A percentile compares a stretch with the other conserved stretches of the same genome.
Conservation (phyloP, 2,797 vertebrate genomes). For the Rhinoraja longicauda region DNA sequence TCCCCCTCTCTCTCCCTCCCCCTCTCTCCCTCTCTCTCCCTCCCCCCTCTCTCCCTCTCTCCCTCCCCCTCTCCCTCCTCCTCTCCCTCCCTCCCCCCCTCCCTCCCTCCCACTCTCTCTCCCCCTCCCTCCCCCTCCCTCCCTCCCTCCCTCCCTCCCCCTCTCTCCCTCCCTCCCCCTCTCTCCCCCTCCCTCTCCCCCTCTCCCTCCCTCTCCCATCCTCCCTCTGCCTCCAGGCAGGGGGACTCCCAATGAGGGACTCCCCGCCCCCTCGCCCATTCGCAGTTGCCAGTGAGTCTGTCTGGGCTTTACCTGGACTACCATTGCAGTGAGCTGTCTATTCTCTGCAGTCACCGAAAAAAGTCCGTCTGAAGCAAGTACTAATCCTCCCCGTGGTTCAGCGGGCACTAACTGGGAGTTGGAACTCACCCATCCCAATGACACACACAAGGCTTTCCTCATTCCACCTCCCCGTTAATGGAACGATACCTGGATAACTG, state of each 20-base stretch:
- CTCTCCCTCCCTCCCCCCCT: too few relatives aligned
- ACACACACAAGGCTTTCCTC: background rate
- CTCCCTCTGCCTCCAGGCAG: conserved; percentile 32
- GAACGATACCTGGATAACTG: background rate
- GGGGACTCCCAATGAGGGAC: background rate
- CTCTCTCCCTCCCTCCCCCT: too few relatives aligned
- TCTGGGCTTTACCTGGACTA: background rate
- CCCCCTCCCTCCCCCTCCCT: too few relatives aligned
- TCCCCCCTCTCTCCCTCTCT: too few relatives aligned
- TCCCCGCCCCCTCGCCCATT: background rate
- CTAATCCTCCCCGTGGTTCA: too few relatives aligned
- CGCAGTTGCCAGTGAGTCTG: background rate
- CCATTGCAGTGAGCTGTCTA: background rate
- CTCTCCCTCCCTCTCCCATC: too few relatives aligned
- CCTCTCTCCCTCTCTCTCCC: too few relatives aligned
- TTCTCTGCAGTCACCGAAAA: background rate
- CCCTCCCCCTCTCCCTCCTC: too few relatives aligned
- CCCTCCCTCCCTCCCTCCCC: too few relatives aligned
- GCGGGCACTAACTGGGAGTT: background rate
- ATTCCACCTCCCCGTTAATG: background rate
- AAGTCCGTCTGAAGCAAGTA: background rate
- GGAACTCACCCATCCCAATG: background rate
- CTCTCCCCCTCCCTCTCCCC: too few relatives aligned
- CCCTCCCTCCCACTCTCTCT: too few relatives aligned
- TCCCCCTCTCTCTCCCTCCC: too few relatives aligned